A percentile compares a stretch with the other conserved stretches of the same genome.
Conservation (phyloP, 2,888 invertebrate species). For the Cremastobaeus sp. region DNA sequence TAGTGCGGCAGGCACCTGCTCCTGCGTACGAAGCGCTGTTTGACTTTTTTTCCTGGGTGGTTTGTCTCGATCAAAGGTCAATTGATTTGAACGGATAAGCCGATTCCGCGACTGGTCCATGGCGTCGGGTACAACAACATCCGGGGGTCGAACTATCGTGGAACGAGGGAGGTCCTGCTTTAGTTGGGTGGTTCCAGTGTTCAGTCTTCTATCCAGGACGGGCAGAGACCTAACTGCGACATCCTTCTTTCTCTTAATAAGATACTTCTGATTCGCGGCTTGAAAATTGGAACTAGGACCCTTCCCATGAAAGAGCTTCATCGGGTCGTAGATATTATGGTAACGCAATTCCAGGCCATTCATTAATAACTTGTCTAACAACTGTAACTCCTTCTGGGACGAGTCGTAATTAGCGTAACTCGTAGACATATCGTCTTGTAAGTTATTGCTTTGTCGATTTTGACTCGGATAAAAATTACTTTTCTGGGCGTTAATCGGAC, state of each 20-base stretch:
- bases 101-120: conserved; percentile 33
- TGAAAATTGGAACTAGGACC: background rate
- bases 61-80: conserved; percentile 64
- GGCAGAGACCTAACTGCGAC: conserved; percentile 25
- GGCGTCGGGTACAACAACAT: background rate
- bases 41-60: conserved; percentile 65
- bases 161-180: conserved; percentile 47
- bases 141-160: conserved; percentile 57
- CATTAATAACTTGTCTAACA: conserved; percentile 45
- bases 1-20: conserved; percentile 75
- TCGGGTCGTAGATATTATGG: conserved; percentile 25
- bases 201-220: conserved; percentile 51
- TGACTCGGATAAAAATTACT: conserved; percentile 41
- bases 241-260: conserved; percentile 39
- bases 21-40: conserved; percentile 55
- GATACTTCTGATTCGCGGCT: conserved; percentile 22
- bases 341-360: conserved; percentile 49
- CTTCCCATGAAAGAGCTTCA: conserved; percentile 25
- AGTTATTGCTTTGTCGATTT: conserved; percentile 43
- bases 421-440: conserved; percentile 42
- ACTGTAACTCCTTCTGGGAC: conserved; percentile 22
- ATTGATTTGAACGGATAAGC: conserved; percentile 61
- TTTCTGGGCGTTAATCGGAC: conserved; percentile 66
- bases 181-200: conserved; percentile 29
- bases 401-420: conserved; percentile 36